Base-by-base conservation (phyloP, 2,113 vertebrate species). In the Erythrolamprus reginae region DNA sequence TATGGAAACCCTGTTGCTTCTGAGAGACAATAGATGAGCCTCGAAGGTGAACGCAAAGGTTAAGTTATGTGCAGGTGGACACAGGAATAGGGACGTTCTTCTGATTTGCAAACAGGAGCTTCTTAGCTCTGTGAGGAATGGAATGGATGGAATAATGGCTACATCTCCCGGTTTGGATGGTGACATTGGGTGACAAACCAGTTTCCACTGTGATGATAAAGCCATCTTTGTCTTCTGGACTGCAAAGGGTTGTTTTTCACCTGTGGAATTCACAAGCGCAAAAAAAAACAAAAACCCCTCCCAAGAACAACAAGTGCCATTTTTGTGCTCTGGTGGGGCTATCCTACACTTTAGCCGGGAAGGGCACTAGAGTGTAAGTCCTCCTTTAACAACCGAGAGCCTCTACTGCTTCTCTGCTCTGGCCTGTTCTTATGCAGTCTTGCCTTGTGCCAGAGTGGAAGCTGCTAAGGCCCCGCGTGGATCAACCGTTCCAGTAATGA, bases 1-100 rank as follows among this genome's bases (percentile, higher is more conserved):
- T 95, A 94, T 97, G 93, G 91, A 95, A 94, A 95, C 93, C 95
- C 94, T 95, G 95, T 95, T 90, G 94, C 94, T 95, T 96, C 95
- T 96, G 90, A 95, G 94, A 95, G 96, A 95, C 94, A 94, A 94
- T 94, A 94, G 90, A 90, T 96, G 93, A 42, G 91, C 96, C 94
- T 93, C 94, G 94, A 93, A 93, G 94, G 91, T 96, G 84, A 50
- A 55, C 10, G 1, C 82, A 84, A 47, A 84, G n/a, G 24, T 12
- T 86, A n/a, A 47, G 24, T 10, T 26, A 10, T 52, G 94, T 95
- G 93, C 95, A 10, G 94, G 94, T 88, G 10, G 28, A 10, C 61
- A 77, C 48, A 93, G 94, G 95, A 94, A 93, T 85, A 93, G 89
- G 86, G 50, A 23, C 90, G 87, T 94, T 1, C 53, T 84, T 88